phyloP scores from a whole-genome alignment of 2,888 invertebrate genomes.

The Dynastes hyllus region DNA sequence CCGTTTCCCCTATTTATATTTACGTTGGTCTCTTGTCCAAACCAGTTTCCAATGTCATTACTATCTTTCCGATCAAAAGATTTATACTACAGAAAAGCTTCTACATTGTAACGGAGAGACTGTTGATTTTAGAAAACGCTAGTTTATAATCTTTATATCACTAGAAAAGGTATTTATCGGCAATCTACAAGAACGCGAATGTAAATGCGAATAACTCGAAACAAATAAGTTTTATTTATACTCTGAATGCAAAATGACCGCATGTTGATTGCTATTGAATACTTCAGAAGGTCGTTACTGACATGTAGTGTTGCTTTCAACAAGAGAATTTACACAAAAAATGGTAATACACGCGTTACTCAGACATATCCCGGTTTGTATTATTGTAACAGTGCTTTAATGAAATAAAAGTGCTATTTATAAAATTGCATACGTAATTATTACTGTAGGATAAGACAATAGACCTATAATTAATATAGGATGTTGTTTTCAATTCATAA shows the following conservation, averaged over 20 bases:
- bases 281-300: conserved; percentile 26
- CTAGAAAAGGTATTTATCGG: conserved; percentile 7
- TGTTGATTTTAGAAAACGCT: conserved; percentile 18
- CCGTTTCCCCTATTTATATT: background rate
- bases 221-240: conserved; percentile 31
- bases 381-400: background rate
- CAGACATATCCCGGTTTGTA: background rate
- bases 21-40: background rate
- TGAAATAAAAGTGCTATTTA: no score
- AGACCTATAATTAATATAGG: no score
- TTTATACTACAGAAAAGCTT: conserved; percentile 12
- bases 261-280: conserved; percentile 29
- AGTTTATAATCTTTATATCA: conserved; percentile 6
- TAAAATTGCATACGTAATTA: no score
- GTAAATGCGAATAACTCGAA: conserved; percentile 14
- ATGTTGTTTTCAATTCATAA: no score
- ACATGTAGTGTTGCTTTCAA: background rate
- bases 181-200: conserved; percentile 10
- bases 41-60: conserved; percentile 36
- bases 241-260: conserved; percentile 21
- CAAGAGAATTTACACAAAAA: conserved; percentile 4
- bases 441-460: no score
- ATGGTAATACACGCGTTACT: background rate
- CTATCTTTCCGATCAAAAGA: conserved; percentile 18
- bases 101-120: background rate